Conservation (phyloP, 2,888 invertebrate species). For the Clistopyga incitator region DNA sequence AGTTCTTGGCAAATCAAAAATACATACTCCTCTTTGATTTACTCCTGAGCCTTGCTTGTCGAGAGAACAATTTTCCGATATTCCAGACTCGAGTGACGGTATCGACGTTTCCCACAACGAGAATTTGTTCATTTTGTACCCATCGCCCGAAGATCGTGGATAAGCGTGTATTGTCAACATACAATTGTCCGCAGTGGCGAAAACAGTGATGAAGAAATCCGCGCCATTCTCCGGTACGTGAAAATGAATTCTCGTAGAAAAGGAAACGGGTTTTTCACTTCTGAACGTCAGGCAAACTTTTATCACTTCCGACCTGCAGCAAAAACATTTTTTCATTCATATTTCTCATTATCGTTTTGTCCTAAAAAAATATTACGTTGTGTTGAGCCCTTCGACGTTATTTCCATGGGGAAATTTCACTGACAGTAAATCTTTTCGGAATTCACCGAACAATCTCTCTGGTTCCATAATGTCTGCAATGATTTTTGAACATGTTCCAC, state of each 20-base stretch:
- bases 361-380: neutral
- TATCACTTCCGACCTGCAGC: slow-evolving; percentile 56
- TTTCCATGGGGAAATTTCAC: slow-evolving; percentile 69
- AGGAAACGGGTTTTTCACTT: slow-evolving; percentile 69
- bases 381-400: slow-evolving; percentile 18
- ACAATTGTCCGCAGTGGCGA: slow-evolving; percentile 79
- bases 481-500: slow-evolving; percentile 65
- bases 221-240: slow-evolving; percentile 61
- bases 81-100: slow-evolving; percentile 40
- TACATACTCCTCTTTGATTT: slow-evolving; percentile 32
- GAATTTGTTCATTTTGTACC: neutral
- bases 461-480: slow-evolving; percentile 60
- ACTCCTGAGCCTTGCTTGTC: slow-evolving; percentile 43
- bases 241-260: slow-evolving; percentile 71
- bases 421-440: slow-evolving; percentile 61
- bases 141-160: slow-evolving; percentile 38
- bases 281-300: slow-evolving; percentile 65
- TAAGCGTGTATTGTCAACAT: slow-evolving; percentile 79
- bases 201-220: slow-evolving; percentile 65
- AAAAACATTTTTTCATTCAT: neutral
- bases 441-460: slow-evolving; percentile 64
- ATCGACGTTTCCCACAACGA: slow-evolving; percentile 29
- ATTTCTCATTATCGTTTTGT: neutral
- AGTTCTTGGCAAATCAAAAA: neutral
- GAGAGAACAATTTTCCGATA: slow-evolving; percentile 41